phyloP scores from a whole-genome alignment of 2,888 invertebrate genomes.

The Adelphocoris suturalis region DNA sequence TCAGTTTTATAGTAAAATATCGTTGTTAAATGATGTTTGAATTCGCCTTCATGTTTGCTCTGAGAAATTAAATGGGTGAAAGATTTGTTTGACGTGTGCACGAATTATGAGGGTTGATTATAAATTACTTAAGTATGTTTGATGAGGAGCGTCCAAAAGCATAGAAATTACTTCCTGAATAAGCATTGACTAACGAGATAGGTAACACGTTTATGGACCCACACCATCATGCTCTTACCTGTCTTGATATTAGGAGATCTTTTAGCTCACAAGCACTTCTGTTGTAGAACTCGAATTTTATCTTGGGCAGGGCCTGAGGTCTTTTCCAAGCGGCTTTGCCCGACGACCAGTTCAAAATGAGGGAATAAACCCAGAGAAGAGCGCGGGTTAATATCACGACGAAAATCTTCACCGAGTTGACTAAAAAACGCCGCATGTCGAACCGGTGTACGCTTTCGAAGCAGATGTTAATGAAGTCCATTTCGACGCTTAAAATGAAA shows the following conservation, averaged over 20 bases:
- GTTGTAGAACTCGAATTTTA: constrained; percentile 86
- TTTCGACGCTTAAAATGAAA: neutral
- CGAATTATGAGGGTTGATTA: no score
- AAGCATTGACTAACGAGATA: no score
- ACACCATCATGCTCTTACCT: constrained; percentile 81
- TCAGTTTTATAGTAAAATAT: no score
- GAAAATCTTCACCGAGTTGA: neutral
- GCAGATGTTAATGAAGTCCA: neutral
- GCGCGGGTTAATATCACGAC: neutral
- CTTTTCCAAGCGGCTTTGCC: constrained; percentile 53
- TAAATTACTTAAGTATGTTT: no score
- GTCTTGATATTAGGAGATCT: constrained; percentile 86
- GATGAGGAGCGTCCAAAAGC: no score
- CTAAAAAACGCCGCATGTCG: neutral
- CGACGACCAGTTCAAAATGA: constrained; percentile 3
- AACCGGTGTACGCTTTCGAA: neutral
- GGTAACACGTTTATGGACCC: neutral
- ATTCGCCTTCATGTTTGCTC: no score
- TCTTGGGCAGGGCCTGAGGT: constrained; percentile 84
- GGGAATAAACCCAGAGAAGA: constrained; percentile 50
- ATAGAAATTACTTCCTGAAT: no score
- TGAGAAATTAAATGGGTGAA: no score
- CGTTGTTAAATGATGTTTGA: no score
- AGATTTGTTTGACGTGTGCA: no score
- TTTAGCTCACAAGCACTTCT: constrained; percentile 88